Evolutionary conservation across 2,797 vertebrate species (phyloP).

Genomic region (Falco concolor): DNA sequence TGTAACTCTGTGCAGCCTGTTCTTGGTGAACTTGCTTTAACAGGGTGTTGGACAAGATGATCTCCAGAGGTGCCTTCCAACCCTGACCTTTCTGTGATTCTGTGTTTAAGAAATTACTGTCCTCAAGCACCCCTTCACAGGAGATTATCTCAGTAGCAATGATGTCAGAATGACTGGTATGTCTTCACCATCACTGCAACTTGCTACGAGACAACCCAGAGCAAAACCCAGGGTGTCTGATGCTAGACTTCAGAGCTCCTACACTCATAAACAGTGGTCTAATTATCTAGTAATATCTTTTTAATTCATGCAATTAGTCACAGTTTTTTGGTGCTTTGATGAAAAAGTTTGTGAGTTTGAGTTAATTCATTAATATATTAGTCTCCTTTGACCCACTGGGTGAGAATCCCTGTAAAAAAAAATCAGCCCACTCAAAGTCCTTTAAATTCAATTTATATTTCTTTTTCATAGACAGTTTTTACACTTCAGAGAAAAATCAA

Average conservation of each 20-base stretch:
- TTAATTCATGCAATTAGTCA: background rate
- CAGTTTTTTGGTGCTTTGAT: background rate
- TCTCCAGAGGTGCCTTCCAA: no score
- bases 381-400: background rate
- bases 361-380: background rate
- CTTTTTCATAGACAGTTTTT: background rate
- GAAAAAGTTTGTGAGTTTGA: background rate
- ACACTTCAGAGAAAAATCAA: background rate
- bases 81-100: no score
- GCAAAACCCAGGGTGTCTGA: background rate
- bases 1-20: no score
- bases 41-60: no score
- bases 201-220: background rate
- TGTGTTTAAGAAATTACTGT: background rate
- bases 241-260: background rate
- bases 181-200: background rate
- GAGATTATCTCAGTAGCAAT: background rate
- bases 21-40: no score
- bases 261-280: background rate
- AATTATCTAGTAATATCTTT: background rate
- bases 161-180: background rate
- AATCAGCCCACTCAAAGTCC: background rate
- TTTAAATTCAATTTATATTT: background rate
- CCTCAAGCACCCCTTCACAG: background rate
- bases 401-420: background rate